Evolutionary conservation across 1,140 invertebrate species (phyloP).

Genomic region (Drosophila arizonae): DNA sequence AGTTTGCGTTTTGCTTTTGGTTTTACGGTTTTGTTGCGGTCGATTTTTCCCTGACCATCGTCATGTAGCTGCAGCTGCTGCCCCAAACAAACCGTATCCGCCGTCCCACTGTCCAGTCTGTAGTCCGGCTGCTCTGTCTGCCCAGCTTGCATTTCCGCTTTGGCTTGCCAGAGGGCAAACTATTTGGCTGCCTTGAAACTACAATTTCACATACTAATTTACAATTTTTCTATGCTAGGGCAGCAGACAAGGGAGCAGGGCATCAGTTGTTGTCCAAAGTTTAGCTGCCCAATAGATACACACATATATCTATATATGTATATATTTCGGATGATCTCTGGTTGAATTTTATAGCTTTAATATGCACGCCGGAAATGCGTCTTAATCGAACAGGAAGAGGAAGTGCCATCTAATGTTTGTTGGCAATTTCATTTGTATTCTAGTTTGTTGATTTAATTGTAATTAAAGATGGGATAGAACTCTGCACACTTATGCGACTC

Average conservation of each 20-base stretch:
- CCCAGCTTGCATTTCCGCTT: slow-evolving; percentile 58
- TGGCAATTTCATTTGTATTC: slow-evolving; percentile 50
- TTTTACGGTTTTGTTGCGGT: slow-evolving; percentile 75
- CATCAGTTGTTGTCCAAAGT: slow-evolving; percentile 32
- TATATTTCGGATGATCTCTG: slow-evolving; percentile 43
- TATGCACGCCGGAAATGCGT: slow-evolving; percentile 66
- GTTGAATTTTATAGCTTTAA: slow-evolving; percentile 37
- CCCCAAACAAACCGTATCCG: slow-evolving; percentile 16
- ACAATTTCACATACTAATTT: slow-evolving; percentile 76
- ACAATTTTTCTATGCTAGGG: slow-evolving; percentile 43
- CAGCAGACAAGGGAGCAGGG: slow-evolving; percentile 3
- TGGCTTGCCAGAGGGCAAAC: slow-evolving; percentile 62
- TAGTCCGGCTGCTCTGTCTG: slow-evolving; percentile 19
- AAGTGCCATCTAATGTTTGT: slow-evolving; percentile 49
- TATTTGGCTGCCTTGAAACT: slow-evolving; percentile 51
- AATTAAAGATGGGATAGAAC: slow-evolving; percentile 25
- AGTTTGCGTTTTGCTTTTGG: slow-evolving; percentile 76
- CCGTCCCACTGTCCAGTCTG: not conserved
- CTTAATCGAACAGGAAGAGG: slow-evolving; percentile 73
- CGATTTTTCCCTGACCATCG: slow-evolving; percentile 58
- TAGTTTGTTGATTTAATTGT: slow-evolving; percentile 17
- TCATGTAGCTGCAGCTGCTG: slow-evolving; percentile 61
- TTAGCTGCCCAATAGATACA: slow-evolving; percentile 5
- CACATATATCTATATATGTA: not conserved
- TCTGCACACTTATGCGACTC: not conserved